Percentiles rank a stretch among this genome's conserved stretches.
These are phyloP conservation scores for Nemopilema nomurai DNA, from an alignment of 30 jellyfish, hydroid and myxozoan species.

Conservation along the genomic window DNA sequence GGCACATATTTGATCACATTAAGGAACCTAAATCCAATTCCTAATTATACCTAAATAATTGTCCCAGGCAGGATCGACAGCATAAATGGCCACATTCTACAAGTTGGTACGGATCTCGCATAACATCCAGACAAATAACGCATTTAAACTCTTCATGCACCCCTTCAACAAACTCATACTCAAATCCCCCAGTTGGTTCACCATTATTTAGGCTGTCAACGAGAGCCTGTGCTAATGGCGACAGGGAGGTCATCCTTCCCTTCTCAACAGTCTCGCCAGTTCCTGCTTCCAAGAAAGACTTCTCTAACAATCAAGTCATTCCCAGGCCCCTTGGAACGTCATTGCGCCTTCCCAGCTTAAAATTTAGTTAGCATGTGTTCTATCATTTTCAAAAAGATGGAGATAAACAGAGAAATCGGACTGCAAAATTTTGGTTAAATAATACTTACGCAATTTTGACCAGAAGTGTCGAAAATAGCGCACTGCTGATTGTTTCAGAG, in stretches of 20 bases:
- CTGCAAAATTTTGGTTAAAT: too few species aligned
- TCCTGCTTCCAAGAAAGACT: not conserved
- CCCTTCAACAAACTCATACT: conserved; percentile 28
- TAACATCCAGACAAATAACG: conserved; percentile 38
- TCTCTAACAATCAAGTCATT: not conserved
- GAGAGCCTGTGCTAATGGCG: conserved; percentile 7
- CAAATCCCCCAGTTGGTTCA: conserved; percentile 55
- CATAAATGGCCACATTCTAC: conserved; percentile 65
- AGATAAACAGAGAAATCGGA: too few species aligned
- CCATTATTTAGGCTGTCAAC: not conserved
- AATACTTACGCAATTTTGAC: too few species aligned
- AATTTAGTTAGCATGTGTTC: too few species aligned
- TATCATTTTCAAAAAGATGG: too few species aligned
- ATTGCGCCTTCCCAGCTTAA: too few species aligned
- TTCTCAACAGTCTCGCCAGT: not conserved
- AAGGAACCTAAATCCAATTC: too few species aligned
- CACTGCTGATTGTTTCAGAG: too few species aligned
- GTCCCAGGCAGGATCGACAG: conserved; percentile 52
- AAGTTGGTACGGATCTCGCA: conserved; percentile 66
- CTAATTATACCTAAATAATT: conserved; percentile 15
- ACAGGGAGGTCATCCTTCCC: not conserved
- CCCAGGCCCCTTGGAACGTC: too few species aligned
- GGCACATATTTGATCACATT: too few species aligned
- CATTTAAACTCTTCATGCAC: conserved; percentile 56
- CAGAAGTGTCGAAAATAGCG: too few species aligned